Percentiles rank a stretch among this genome's conserved stretches.
These are phyloP conservation scores for Hoplias malabaricus DNA, from an alignment of 2,113 vertebrate genomes.

Conservation along the genomic window DNA sequence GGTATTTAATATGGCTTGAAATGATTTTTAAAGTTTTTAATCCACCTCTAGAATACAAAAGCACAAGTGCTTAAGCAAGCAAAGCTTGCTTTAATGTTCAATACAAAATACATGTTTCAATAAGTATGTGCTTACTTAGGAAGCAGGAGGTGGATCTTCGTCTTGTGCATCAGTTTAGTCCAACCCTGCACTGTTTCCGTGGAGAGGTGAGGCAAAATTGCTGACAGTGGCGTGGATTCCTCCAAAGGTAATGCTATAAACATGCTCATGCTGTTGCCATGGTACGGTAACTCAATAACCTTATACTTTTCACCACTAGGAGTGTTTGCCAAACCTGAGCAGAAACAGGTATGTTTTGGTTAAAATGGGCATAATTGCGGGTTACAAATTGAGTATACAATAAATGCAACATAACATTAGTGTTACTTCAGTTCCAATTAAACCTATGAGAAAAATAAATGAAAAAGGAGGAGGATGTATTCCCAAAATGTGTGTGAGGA, in stretches of 20 bases:
- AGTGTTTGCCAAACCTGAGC: constrained; percentile 82
- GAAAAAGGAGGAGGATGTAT: no score
- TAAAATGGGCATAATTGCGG: background rate
- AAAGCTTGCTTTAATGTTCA: no score
- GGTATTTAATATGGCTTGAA: background rate
- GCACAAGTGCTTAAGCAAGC: no score
- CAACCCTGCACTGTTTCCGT: constrained; percentile 86
- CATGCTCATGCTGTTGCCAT: constrained; percentile 89
- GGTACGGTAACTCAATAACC: constrained; percentile 91
- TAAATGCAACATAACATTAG: no score
- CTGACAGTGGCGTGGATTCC: constrained; percentile 76
- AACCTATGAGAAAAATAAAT: no score
- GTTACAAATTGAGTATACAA: no score
- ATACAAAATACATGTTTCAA: no score
- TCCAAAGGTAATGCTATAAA: constrained; percentile 83
- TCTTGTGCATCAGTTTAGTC: constrained; percentile 81
- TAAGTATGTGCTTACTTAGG: constrained; percentile 79
- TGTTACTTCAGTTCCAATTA: no score
- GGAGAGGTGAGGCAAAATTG: constrained; percentile 87
- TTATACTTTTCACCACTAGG: constrained; percentile 84
- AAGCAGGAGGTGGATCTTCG: constrained; percentile 85
- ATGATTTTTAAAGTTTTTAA: no score
- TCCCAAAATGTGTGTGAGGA: no score
- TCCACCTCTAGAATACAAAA: no score
- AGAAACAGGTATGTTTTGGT: background rate